Evolutionary conservation across 2,888 invertebrate genomes (phyloP).

Genomic region (Orchesellides sinensis): DNA sequence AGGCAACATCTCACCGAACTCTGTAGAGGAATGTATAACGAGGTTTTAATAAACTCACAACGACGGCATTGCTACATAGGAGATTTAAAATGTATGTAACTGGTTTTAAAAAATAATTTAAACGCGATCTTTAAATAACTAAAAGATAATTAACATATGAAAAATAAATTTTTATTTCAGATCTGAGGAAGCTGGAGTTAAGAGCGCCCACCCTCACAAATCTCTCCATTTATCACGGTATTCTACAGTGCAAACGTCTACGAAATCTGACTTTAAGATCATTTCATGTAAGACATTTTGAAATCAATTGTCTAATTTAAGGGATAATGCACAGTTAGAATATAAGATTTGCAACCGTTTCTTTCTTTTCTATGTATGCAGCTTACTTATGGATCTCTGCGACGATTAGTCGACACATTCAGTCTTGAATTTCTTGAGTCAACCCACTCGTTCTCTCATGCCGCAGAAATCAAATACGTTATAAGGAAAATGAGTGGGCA

Average conservation of each 20-base stretch:
- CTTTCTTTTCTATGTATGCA: slow-evolving; percentile 3
- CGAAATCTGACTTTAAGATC: slow-evolving; percentile 57
- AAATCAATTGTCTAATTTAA: background rate
- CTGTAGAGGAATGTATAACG: slow-evolving; percentile 61
- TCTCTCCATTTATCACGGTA: slow-evolving; percentile 62
- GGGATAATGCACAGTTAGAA: background rate
- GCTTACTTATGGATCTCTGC: slow-evolving; percentile 59
- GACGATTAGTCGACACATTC: slow-evolving; percentile 46
- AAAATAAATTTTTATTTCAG: slow-evolving; percentile 25
- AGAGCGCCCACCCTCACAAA: slow-evolving; percentile 63
- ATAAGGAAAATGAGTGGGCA: slow-evolving; percentile 50
- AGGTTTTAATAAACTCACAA: slow-evolving; percentile 52
- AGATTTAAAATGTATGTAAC: slow-evolving; percentile 52
- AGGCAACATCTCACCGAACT: slow-evolving; percentile 58
- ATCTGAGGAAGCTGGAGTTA: slow-evolving; percentile 58
- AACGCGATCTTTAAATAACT: no score
- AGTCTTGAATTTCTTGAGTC: slow-evolving; percentile 59
- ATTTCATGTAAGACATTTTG: slow-evolving; percentile 42
- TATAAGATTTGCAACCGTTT: background rate
- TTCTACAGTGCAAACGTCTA: slow-evolving; percentile 53
- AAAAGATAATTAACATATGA: slow-evolving; percentile 1
- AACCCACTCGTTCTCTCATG: slow-evolving; percentile 56
- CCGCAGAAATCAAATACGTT: slow-evolving; percentile 55
- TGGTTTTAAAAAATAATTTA: background rate
- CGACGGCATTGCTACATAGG: slow-evolving; percentile 54